These are phyloP conservation scores for Parus major DNA, from an alignment of 2,113 vertebrate genomes.

Conservation along the genomic window DNA sequence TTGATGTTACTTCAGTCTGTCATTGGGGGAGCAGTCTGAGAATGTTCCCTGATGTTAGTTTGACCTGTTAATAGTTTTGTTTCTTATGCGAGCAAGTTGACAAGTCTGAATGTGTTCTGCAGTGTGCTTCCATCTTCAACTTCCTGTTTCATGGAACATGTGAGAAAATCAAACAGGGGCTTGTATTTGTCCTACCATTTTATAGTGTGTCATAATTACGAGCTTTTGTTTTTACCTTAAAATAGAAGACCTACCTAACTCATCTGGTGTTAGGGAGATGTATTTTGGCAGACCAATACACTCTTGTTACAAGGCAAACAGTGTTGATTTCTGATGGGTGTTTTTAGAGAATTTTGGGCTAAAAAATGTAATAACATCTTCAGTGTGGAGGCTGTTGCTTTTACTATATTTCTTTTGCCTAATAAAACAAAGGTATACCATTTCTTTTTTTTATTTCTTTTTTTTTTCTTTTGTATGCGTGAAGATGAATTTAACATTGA, in stretches of 20 bases:
- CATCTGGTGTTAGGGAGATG: not conserved
- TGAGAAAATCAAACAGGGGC: not conserved
- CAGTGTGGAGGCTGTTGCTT: not conserved
- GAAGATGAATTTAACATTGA: slow-evolving; percentile 53
- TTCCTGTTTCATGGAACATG: not conserved
- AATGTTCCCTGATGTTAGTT: not conserved
- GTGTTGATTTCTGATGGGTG: not conserved
- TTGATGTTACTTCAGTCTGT: not conserved
- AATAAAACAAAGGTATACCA: not conserved
- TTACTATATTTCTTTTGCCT: not conserved
- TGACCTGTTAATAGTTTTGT: not conserved
- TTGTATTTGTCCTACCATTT: not conserved
- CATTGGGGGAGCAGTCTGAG: not conserved
- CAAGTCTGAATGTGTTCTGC: not conserved
- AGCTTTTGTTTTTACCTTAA: not conserved
- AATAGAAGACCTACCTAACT: not conserved
- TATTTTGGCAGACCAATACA: not conserved
- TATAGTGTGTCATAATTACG: not conserved
- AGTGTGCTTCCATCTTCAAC: not conserved
- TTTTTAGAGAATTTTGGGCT: not conserved
- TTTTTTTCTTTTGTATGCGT: not conserved
- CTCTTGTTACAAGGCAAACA: not conserved
- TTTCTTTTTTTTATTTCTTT: not conserved
- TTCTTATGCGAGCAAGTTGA: not conserved
- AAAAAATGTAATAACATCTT: not conserved